Percentiles rank a stretch among this genome's conserved stretches.
phyloP scores from a whole-genome alignment of 2,797 vertebrate species.

The Alfaro cultratus region DNA sequence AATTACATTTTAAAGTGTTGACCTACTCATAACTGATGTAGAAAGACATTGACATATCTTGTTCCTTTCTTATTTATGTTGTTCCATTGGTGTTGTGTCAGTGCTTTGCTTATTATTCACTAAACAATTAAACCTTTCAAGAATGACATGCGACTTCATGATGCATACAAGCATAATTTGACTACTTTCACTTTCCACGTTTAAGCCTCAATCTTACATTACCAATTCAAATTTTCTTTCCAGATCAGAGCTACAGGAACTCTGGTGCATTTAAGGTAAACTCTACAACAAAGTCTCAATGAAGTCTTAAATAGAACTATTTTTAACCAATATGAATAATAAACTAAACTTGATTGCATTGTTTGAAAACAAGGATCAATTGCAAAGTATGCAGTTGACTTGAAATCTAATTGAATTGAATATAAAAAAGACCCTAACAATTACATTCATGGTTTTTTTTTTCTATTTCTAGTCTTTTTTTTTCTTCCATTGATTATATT shows the following conservation, averaged over 20 bases:
- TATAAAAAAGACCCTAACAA: too few relatives aligned
- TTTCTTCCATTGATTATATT: neutral
- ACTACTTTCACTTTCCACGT: neutral
- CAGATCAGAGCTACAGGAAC: constrained; percentile 25
- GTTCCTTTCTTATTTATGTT: neutral
- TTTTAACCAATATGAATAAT: neutral
- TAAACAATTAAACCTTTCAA: neutral
- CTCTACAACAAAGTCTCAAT: neutral
- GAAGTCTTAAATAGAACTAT: neutral
- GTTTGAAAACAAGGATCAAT: too few relatives aligned
- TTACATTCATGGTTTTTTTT: neutral
- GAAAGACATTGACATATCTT: neutral
- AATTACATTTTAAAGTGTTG: neutral
- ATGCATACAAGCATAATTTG: neutral
- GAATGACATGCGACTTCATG: neutral
- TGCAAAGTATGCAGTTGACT: too few relatives aligned
- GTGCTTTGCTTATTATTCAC: neutral
- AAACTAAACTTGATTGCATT: too few relatives aligned
- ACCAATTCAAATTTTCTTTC: constrained; percentile 3
- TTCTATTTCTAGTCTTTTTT: neutral
- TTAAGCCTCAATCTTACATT: constrained; percentile 11
- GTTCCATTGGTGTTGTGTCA: neutral
- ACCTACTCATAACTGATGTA: neutral
- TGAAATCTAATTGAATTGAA: neutral
- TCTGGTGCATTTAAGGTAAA: neutral